A percentile compares a stretch with the other conserved stretches of the same genome.
phyloP scores from a whole-genome alignment of 1,140 invertebrate species.

The Uloborus diversus region DNA sequence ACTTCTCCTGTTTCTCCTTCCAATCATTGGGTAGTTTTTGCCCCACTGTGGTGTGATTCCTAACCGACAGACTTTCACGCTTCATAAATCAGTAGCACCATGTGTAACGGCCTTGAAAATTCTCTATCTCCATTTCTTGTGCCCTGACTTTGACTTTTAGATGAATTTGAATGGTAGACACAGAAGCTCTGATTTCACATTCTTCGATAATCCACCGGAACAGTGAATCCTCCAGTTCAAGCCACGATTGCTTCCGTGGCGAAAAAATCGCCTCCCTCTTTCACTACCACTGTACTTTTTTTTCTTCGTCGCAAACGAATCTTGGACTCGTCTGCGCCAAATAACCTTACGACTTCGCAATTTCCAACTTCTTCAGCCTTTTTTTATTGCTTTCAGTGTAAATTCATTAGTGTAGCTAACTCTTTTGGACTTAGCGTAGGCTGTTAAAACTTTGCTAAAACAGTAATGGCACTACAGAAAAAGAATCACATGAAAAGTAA shows the following conservation, averaged over 20 bases:
- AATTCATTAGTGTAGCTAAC: constrained; percentile 5
- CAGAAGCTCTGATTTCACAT: neutral
- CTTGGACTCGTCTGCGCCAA: no score
- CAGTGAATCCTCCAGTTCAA: neutral
- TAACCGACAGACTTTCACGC: neutral
- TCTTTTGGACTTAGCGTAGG: no score
- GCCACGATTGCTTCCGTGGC: constrained; percentile 6
- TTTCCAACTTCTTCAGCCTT: constrained; percentile 19
- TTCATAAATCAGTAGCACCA: neutral
- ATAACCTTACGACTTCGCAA: neutral
- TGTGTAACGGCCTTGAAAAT: neutral
- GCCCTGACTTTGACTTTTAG: neutral
- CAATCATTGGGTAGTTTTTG: neutral
- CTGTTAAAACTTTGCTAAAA: no score
- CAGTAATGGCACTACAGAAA: no score
- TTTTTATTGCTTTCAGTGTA: constrained; percentile 4
- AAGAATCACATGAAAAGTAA: no score
- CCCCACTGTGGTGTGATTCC: neutral
- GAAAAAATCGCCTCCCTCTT: constrained; percentile 9
- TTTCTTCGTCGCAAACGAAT: neutral
- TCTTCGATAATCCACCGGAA: constrained; percentile 10
- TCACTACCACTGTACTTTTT: neutral
- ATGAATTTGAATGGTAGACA: neutral
- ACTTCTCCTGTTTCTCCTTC: neutral
- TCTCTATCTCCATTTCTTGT: neutral